Conservation (phyloP, 1,140 invertebrate species). For the Aphaenogaster rudis region DNA sequence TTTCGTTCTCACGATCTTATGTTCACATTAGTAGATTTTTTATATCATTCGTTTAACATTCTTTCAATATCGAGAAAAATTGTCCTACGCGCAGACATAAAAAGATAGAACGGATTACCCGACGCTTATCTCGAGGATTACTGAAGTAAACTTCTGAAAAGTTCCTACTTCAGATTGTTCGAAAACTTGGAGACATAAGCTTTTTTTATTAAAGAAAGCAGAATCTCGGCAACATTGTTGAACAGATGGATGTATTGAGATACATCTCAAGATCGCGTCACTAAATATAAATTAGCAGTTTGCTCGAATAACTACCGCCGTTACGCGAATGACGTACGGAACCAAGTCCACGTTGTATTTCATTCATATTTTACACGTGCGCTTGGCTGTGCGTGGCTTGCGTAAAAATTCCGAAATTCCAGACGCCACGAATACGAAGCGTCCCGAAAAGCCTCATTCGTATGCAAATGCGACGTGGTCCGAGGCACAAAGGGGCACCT, state of each 20-base stretch:
- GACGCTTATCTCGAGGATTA: conserved; percentile 10
- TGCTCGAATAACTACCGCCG: neutral
- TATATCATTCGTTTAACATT: neutral
- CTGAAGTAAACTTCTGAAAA: conserved; percentile 21
- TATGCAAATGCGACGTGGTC: conserved; percentile 57
- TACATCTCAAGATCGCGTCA: neutral
- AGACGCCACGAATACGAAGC: no score
- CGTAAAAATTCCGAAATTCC: conserved; percentile 47
- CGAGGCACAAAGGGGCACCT: conserved; percentile 60
- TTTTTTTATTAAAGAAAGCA: neutral
- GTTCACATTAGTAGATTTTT: conserved; percentile 11
- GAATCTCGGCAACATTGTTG: neutral
- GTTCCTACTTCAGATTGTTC: conserved; percentile 27
- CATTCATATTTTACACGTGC: neutral
- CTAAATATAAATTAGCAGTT: neutral
- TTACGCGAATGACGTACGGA: neutral
- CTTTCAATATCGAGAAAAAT: neutral
- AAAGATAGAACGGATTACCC: neutral
- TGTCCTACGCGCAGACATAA: neutral
- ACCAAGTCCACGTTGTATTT: neutral
- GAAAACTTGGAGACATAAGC: neutral
- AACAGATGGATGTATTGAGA: neutral
- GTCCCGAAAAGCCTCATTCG: conserved; percentile 54
- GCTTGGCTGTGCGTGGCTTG: neutral
- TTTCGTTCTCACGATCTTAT: conserved; percentile 55